A percentile compares a stretch with the other conserved stretches of the same genome.
Conservation (phyloP, 2,113 vertebrate species). For the Catharus fuscescens region DNA sequence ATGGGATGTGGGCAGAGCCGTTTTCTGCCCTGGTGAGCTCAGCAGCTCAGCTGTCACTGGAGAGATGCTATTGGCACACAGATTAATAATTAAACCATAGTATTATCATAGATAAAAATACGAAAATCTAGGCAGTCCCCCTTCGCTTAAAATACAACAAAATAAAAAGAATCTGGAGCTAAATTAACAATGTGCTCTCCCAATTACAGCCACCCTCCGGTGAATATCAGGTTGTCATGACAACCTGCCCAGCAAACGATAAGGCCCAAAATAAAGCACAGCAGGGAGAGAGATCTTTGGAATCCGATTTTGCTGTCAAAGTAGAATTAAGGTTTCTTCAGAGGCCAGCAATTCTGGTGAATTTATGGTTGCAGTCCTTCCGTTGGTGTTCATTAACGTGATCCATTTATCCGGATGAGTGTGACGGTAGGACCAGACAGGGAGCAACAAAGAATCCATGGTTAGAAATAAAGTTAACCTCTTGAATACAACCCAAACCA, state of each 20-base stretch:
- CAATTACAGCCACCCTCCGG: constrained; percentile 58
- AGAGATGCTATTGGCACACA: neutral
- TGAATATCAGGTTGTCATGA: constrained; percentile 70
- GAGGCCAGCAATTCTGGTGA: neutral
- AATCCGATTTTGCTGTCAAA: constrained; percentile 13
- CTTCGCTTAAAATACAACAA: constrained; percentile 4
- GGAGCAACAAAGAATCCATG: neutral
- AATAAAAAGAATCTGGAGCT: neutral
- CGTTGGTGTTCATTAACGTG: neutral
- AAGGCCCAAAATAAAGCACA: constrained; percentile 57
- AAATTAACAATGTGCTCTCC: constrained; percentile 61
- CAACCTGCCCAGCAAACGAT: constrained; percentile 66
- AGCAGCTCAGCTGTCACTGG: neutral
- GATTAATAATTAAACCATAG: constrained; percentile 61
- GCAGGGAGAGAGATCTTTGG: constrained; percentile 31
- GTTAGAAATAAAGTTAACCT: neutral
- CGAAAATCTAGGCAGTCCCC: neutral
- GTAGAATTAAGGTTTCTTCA: constrained; percentile 32
- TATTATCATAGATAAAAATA: constrained; percentile 14
- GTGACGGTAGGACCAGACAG: neutral
- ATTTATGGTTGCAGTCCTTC: neutral
- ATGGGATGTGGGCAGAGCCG: neutral
- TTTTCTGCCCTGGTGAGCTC: neutral
- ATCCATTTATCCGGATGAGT: neutral
- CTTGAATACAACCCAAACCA: neutral